These are phyloP conservation scores for Luidia sarsii DNA, from an alignment of 53 echinoderm and acorn worm species.

Conservation along the genomic window DNA sequence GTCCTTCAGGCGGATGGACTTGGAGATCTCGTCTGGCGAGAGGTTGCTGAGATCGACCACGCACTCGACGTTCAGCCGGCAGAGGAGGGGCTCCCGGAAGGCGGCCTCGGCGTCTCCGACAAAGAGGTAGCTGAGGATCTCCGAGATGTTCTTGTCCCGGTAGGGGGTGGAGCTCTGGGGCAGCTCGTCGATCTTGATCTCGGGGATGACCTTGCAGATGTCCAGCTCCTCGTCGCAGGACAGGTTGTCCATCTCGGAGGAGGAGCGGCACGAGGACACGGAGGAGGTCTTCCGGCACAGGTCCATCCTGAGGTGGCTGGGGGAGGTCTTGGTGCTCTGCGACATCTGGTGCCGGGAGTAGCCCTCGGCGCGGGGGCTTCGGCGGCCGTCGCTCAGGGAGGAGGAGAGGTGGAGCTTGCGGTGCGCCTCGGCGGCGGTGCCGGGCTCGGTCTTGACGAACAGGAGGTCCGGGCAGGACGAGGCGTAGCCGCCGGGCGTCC, in stretches of 20 bases:
- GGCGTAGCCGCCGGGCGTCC: slow-evolving; percentile 37
- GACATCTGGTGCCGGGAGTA: slow-evolving; percentile 60
- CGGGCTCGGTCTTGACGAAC: slow-evolving; percentile 26
- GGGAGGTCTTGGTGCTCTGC: slow-evolving; percentile 56
- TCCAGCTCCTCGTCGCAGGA: slow-evolving; percentile 94
- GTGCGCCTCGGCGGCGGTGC: slow-evolving; percentile 28
- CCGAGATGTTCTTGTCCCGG: slow-evolving; percentile 80
- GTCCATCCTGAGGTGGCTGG: slow-evolving; percentile 22
- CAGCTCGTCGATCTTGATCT: slow-evolving; percentile 80
- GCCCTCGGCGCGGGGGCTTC: slow-evolving; percentile 26
- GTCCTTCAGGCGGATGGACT: slow-evolving; percentile 82
- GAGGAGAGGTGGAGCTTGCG: slow-evolving; percentile 38
- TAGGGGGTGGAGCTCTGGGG: slow-evolving; percentile 57
- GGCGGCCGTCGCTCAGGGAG: slow-evolving; percentile 51
- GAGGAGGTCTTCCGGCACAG: slow-evolving; percentile 73
- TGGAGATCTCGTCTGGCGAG: slow-evolving; percentile 71
- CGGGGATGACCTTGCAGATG: slow-evolving; percentile 85
- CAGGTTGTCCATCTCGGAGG: slow-evolving; percentile 76
- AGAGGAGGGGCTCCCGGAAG: slow-evolving; percentile 80
- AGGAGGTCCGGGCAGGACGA: slow-evolving; percentile 81
- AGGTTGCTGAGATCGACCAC: slow-evolving; percentile 88
- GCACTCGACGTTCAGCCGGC: slow-evolving; percentile 80
- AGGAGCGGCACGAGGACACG: slow-evolving; percentile 79
- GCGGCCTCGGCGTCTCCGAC: slow-evolving; percentile 89
- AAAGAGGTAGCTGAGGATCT: slow-evolving; percentile 84